Conservation (phyloP, 1,140 invertebrate genomes). For the Eubasilissa regina region DNA sequence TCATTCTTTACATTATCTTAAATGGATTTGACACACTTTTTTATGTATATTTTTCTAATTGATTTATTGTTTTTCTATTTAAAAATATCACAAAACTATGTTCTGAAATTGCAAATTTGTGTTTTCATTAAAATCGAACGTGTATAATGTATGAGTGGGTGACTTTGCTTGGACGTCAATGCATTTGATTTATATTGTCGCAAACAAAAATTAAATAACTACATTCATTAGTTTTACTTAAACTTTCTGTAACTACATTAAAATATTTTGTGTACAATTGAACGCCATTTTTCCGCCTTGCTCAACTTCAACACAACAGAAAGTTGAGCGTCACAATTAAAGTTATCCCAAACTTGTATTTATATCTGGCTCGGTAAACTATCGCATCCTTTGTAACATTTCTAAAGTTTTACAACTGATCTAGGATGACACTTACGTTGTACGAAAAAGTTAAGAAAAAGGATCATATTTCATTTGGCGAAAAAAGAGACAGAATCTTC, state of each 20-base stretch:
- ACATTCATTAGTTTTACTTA: neutral
- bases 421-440: conserved; percentile 1
- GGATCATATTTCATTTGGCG: conserved; percentile 32
- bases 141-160: too few relatives aligned
- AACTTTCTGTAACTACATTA: conserved; percentile 31
- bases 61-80: too few relatives aligned
- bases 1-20: too few relatives aligned
- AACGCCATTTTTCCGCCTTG: neutral
- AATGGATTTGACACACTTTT: too few relatives aligned
- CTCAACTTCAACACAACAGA: neutral
- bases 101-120: too few relatives aligned
- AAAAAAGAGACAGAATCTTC: too few relatives aligned
- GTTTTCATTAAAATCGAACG: too few relatives aligned
- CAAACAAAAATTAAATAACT: too few relatives aligned
- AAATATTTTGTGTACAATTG: conserved; percentile 4
- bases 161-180: too few relatives aligned
- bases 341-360: conserved; percentile 19
- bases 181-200: too few relatives aligned
- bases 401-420: conserved; percentile 1
- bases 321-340: conserved; percentile 5
- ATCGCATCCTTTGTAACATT: conserved; percentile 2
- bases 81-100: too few relatives aligned
- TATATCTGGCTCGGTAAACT: conserved; percentile 23
- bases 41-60: too few relatives aligned
- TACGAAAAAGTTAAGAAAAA: conserved; percentile 24